Base-by-base conservation (phyloP, 2,888 invertebrate species). In the Cerceris rybyensis region DNA sequence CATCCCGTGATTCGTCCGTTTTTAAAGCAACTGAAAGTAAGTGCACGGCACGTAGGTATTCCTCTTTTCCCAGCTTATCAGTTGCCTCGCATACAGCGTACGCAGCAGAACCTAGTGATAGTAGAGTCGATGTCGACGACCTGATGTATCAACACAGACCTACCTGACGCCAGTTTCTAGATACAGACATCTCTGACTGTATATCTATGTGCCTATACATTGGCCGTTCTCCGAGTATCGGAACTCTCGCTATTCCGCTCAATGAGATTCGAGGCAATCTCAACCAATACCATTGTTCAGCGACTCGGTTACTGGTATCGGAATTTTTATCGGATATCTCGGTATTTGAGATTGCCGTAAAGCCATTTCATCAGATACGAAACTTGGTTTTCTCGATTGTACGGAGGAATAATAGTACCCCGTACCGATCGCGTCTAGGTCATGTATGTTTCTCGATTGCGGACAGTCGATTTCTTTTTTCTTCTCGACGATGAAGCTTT, bases 81-180 rank as follows among this genome's bases (percentile, higher is more conserved):
- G 66, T 58, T 73, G 55, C 42, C 71, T 80, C 28, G 75, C 69
- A 75, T 82, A 80, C 74, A 76, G 78, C 78, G 67, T 63, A 79
- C 70, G 80, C 84, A 82, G 78, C 82, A 76, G 57, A 83, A 81
- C 80, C 80, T 66, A 67, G 68, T 77, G 87, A 87, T 86, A 87
- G 77, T 67, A 61, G 71, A 55, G 17, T 1, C 65, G 70, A 80
- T 80, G 87, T 86, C 86, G 82, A 81, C 65, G 87, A 86, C 86
- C 87, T 77, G 74, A 46, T 68, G 65, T 83, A 86, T 88, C 83
- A 84, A 83, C 65, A 76, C 77, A 80, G 66, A 82, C 71, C 80
- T 86, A 87, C 87, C 85, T 87, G 87, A 87, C 82, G 85, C 80
- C 85, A 83, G 60, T 74, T 79, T 81, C 73, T 60, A 73, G 75